Evolutionary conservation across 2,113 vertebrate species (phyloP).

Genomic region (Sebastes fasciatus): DNA sequence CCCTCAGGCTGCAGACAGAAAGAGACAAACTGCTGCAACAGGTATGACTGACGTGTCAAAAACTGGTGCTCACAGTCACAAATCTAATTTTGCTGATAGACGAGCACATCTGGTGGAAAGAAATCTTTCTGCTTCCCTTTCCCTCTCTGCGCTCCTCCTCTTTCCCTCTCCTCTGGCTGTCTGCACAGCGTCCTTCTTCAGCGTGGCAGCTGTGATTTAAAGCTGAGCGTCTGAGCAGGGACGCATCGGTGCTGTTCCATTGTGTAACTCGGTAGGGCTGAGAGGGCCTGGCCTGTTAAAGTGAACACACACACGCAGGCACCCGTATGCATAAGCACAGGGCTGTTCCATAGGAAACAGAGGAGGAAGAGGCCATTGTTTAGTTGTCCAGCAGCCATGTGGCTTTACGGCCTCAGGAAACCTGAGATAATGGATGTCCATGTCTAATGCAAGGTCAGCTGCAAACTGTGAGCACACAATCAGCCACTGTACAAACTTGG

Average conservation of each 20-base stretch:
- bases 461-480: slow-evolving; percentile 56
- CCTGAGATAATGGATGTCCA: slow-evolving; percentile 75
- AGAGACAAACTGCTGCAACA: slow-evolving; percentile 93
- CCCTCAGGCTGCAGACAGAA: slow-evolving; percentile 94
- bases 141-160: not conserved
- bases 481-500: slow-evolving; percentile 36
- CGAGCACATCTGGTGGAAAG: slow-evolving; percentile 16
- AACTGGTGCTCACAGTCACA: too few species aligned
- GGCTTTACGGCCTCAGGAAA: slow-evolving; percentile 78
- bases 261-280: slow-evolving; percentile 57
- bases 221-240: slow-evolving; percentile 24
- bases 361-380: slow-evolving; percentile 82
- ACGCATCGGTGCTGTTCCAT: slow-evolving; percentile 35
- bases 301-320: slow-evolving; percentile 35
- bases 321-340: slow-evolving; percentile 35
- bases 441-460: slow-evolving; percentile 75
- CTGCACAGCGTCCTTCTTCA: slow-evolving; percentile 8
- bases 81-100: slow-evolving; percentile 12
- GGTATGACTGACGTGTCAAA: slow-evolving; percentile 76
- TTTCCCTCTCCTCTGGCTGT: not conserved
- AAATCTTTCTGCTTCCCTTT: slow-evolving; percentile 14
- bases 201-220: slow-evolving; percentile 52
- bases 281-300: slow-evolving; percentile 56
- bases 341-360: slow-evolving; percentile 74
- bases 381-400: slow-evolving; percentile 64